These are phyloP conservation scores for Scortum barcoo DNA, from an alignment of 2,113 vertebrate genomes.

Conservation along the genomic window DNA sequence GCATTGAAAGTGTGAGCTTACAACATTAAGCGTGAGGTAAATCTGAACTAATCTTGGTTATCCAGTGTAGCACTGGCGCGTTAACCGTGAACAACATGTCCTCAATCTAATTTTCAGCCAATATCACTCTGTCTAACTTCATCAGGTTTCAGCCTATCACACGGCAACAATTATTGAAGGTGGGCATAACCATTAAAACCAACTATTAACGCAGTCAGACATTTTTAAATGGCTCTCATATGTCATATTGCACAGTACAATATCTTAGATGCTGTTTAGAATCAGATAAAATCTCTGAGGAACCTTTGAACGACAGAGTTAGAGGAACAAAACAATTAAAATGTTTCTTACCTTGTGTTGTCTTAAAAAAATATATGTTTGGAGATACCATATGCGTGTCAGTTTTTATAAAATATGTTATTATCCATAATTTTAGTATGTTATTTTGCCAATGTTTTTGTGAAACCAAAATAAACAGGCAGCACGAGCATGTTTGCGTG, in stretches of 20 bases:
- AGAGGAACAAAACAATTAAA: not conserved
- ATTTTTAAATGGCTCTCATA: conserved; percentile 54
- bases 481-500: not conserved
- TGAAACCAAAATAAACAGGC: conserved; percentile 6
- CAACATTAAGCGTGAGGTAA: not conserved
- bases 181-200: conserved; percentile 26
- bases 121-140: conserved; percentile 38
- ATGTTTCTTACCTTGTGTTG: not conserved
- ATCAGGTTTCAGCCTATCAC: conserved; percentile 55
- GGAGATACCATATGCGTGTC: too few relatives aligned
- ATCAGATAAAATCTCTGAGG: conserved; percentile 26
- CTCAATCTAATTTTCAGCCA: conserved; percentile 63
- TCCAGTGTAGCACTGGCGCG: conserved; percentile 12
- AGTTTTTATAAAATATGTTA: not conserved
- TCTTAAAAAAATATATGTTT: not conserved
- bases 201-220: conserved; percentile 44
- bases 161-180: conserved; percentile 49
- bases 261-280: conserved; percentile 28
- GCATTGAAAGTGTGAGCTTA: not conserved
- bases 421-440: not conserved
- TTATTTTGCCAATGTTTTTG: not conserved
- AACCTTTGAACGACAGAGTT: conserved; percentile 25
- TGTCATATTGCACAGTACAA: conserved; percentile 43
- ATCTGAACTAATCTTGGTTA: conserved; percentile 7
- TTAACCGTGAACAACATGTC: conserved; percentile 43